Evolutionary conservation across 2,113 vertebrate species (phyloP).

Genomic region (Nyctereutes procyonoides): DNA sequence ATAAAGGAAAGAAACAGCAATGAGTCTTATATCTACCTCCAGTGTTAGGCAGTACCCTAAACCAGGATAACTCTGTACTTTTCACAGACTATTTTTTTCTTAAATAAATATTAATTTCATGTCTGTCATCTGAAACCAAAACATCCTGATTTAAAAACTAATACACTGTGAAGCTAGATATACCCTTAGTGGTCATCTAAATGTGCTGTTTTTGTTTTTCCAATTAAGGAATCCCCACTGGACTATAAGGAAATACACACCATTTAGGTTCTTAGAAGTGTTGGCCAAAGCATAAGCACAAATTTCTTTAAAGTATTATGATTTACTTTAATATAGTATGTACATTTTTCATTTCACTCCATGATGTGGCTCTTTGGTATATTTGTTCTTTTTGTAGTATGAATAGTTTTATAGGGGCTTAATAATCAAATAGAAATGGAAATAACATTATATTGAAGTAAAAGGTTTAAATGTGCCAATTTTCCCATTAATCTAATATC

Average conservation of each 20-base stretch:
- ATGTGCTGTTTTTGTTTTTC: not conserved
- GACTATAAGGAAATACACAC: not conserved
- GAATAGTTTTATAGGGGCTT: not conserved
- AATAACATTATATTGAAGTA: not conserved
- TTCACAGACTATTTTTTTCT: not conserved
- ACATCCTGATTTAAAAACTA: not conserved
- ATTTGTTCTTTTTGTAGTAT: slow-evolving; percentile 45
- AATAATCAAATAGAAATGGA: slow-evolving; percentile 39
- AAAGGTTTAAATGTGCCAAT: not conserved
- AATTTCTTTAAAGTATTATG: not conserved
- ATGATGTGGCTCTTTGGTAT: not conserved
- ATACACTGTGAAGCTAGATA: not conserved
- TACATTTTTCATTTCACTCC: not conserved
- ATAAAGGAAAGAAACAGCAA: not conserved
- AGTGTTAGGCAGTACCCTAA: not conserved
- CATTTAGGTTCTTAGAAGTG: not conserved
- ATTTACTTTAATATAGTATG: not conserved
- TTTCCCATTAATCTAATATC: not conserved
- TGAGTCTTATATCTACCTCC: not conserved
- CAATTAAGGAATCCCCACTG: not conserved
- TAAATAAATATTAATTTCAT: not conserved
- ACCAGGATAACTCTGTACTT: not conserved
- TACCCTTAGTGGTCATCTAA: not conserved
- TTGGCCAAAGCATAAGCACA: not conserved
- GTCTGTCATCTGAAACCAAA: not conserved